Percentiles rank a stretch among this genome's conserved stretches.
Evolutionary conservation across 2,113 vertebrate species (phyloP).

Genomic region (Siniperca knerii): DNA sequence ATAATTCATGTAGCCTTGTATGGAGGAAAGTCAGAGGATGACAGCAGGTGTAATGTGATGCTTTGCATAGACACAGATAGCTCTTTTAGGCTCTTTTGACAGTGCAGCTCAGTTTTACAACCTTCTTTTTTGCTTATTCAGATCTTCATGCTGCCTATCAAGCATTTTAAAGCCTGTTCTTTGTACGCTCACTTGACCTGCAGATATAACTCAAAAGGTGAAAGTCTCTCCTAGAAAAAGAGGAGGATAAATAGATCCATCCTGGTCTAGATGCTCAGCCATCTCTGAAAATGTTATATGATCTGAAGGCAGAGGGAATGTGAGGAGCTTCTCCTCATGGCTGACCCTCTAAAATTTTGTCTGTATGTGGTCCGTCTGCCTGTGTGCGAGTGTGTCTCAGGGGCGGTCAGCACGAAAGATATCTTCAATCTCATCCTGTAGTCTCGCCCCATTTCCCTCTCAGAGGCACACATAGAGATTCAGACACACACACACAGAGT

Average conservation of each 20-base stretch:
- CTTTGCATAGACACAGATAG: slow-evolving; percentile 66
- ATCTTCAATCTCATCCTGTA: slow-evolving; percentile 21
- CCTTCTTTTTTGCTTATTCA: slow-evolving; percentile 38
- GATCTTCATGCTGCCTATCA: neutral
- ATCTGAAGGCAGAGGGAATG: slow-evolving; percentile 49
- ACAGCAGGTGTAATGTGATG: slow-evolving; percentile 76
- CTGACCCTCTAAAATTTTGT: slow-evolving; percentile 36
- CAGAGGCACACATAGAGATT: slow-evolving; percentile 28
- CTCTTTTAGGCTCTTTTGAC: slow-evolving; percentile 44
- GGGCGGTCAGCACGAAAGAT: neutral
- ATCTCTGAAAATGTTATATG: slow-evolving; percentile 37
- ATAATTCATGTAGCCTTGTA: slow-evolving; percentile 74
- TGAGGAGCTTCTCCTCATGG: slow-evolving; percentile 42
- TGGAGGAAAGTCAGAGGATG: slow-evolving; percentile 64
- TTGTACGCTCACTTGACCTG: neutral
- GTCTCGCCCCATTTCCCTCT: slow-evolving; percentile 50
- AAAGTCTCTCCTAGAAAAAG: neutral
- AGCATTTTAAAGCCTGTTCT: neutral
- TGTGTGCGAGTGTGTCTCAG: slow-evolving; percentile 6
- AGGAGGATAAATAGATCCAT: neutral
- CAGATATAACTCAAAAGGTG: neutral
- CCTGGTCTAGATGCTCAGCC: neutral
- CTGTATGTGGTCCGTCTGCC: slow-evolving; percentile 21
- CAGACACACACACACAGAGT: slow-evolving; percentile 28
- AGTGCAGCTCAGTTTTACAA: slow-evolving; percentile 43